Evolutionary conservation across 2,113 vertebrate genomes (phyloP).

Genomic region (Thalassoma bifasciatum): DNA sequence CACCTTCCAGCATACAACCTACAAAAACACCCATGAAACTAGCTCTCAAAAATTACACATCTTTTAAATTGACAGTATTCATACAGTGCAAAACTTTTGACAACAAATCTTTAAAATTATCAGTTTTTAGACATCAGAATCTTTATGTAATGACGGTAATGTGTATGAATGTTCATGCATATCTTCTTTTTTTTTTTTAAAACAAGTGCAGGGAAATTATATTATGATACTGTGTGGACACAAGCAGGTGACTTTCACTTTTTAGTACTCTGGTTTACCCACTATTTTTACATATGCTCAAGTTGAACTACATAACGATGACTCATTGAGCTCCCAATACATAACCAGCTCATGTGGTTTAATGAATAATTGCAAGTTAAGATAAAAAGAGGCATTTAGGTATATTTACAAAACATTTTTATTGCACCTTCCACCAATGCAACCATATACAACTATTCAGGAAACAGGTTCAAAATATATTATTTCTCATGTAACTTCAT

Average conservation of each 20-base stretch:
- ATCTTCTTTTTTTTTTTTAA: too few relatives aligned
- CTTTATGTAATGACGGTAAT: too few relatives aligned
- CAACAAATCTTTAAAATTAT: not conserved
- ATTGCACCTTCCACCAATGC: slow-evolving; percentile 12
- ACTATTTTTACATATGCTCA: too few relatives aligned
- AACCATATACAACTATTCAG: not conserved
- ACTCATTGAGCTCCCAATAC: too few relatives aligned
- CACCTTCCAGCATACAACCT: slow-evolving; percentile 1
- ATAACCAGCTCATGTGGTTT: too few relatives aligned
- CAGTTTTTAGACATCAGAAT: not conserved
- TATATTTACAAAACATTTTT: too few relatives aligned
- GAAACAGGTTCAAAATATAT: not conserved
- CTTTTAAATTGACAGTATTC: not conserved
- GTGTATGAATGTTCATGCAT: too few relatives aligned
- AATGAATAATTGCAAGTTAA: not conserved
- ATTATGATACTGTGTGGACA: too few relatives aligned
- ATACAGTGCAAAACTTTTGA: not conserved
- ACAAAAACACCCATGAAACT: not conserved
- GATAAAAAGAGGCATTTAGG: not conserved
- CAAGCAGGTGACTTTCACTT: too few relatives aligned
- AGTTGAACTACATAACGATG: too few relatives aligned
- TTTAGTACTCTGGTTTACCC: not conserved
- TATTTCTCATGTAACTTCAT: too few relatives aligned
- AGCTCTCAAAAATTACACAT: not conserved
- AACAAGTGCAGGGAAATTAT: too few relatives aligned